Evolutionary conservation across 2,797 vertebrate genomes (phyloP), one percentile per base, ranked within the genome.

Genomic region (Pteronotus mesoamericanus): DNA sequence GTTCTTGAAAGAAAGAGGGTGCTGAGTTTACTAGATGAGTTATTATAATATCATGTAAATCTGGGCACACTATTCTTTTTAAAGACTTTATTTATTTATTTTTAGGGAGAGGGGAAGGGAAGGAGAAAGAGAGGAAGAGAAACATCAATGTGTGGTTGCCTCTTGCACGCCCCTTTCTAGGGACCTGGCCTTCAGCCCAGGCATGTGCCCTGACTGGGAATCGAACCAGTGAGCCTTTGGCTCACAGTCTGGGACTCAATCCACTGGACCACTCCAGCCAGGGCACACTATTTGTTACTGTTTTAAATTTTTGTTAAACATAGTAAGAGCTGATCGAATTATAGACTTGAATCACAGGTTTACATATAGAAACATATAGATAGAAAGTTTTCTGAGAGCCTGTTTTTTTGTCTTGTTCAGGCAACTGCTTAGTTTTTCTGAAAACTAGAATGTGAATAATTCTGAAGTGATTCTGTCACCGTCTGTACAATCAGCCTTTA

Each of bases 401-500:
- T 92, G 11, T n/a, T 83, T 95, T 95, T 94, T 87, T 95, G 75
- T 95, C 91, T 94, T 89, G 71, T 86, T 94, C 57, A 95, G 34
- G 46, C 83, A 95, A 94, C 42, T 68, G 64, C 53, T 93, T 92
- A 89, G 74, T 93, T 95, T 96, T 92, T 88, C 66, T 59, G 10
- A 94, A 94, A 96, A 66, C 32, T 89, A 86, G 66, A 51, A 87
- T 91, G 51, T 90, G 89, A 96, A 75, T 94, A 84, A 42, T 86
- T 91, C 90, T 86, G 48, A 93, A 97, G 39, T 71, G 90, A 89
- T 93, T 97, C 91, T 97, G 80, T 94, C 86, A 84, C 96, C 74
- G 89, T 96, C 92, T 97, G 94, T 95, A 95, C 59, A 94, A 69
- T 97, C 94, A 97, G 77, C 80, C 68, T 95, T 93, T 94, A 95